Conservation (phyloP, 2,888 invertebrate genomes). For the Alitta virens region DNA sequence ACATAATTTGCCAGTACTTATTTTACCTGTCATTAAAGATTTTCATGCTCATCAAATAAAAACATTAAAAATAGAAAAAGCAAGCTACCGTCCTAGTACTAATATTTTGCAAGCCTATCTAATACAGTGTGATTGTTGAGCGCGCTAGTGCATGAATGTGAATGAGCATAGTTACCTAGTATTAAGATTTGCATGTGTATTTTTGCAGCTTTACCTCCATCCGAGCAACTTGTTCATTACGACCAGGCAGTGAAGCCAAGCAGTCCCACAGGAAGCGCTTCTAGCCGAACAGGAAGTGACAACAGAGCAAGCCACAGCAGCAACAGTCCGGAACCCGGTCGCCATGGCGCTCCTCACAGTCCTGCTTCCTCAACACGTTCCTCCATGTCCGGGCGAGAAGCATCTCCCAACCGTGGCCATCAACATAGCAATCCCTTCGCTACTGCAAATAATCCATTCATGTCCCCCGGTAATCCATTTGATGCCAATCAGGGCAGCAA, state of each 20-base stretch:
- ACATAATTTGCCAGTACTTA: no score
- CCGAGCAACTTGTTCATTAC: constrained; percentile 22
- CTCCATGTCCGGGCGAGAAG: background rate
- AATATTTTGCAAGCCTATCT: no score
- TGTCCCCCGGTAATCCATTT: constrained; percentile 19
- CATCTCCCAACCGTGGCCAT: background rate
- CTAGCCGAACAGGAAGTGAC: background rate
- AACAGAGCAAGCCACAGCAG: constrained; percentile 1
- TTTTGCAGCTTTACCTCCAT: constrained; percentile 20
- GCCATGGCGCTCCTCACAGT: background rate
- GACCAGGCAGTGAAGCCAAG: constrained; percentile 6
- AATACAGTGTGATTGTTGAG: no score
- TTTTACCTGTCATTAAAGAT: no score
- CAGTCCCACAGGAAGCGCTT: constrained; percentile 5
- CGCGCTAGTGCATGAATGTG: no score
- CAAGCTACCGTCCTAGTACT: no score
- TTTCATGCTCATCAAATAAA: no score
- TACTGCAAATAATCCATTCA: constrained; percentile 18
- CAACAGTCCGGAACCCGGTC: background rate
- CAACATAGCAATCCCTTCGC: constrained; percentile 17
- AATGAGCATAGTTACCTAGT: no score
- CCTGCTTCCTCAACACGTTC: background rate
- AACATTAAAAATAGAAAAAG: no score
- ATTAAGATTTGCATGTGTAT: background rate
- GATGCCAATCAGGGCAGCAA: background rate